Percentiles rank a stretch among this genome's conserved stretches.
Evolutionary conservation across 92 coral and sea anemone genomes (phyloP).

Genomic region (Actinernus sp.): DNA sequence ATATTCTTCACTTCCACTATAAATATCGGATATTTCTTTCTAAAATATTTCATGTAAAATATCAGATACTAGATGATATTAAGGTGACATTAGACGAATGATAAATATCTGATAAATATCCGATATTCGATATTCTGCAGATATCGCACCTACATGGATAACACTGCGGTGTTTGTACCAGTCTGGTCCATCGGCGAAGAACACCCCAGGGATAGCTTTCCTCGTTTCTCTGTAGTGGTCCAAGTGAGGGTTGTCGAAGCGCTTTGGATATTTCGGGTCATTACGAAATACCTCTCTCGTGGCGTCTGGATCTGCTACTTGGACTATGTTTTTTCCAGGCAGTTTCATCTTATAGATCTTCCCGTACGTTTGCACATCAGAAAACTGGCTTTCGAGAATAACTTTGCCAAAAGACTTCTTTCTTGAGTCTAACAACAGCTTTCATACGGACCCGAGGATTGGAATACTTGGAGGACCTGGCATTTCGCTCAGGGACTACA

Average conservation of each 20-base stretch:
- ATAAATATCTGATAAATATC: too few relatives aligned
- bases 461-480: slow-evolving; percentile 64
- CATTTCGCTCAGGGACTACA: slow-evolving; percentile 22
- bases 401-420: not conserved
- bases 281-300: slow-evolving; percentile 33
- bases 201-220: slow-evolving; percentile 44
- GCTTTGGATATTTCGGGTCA: slow-evolving; percentile 53
- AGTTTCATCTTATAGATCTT: not conserved
- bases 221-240: slow-evolving; percentile 44
- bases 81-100: too few relatives aligned
- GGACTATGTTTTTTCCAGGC: slow-evolving; percentile 10
- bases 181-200: slow-evolving; percentile 49
- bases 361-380: not conserved
- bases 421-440: slow-evolving; percentile 6
- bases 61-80: too few relatives aligned
- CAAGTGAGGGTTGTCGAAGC: slow-evolving; percentile 52
- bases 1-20: too few relatives aligned
- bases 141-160: slow-evolving; percentile 40
- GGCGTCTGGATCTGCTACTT: slow-evolving; percentile 63
- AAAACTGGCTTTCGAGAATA: not conserved
- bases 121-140: too few relatives aligned
- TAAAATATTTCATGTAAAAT: too few relatives aligned
- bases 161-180: slow-evolving; percentile 69
- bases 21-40: too few relatives aligned
- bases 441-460: slow-evolving; percentile 30